Evolutionary conservation across 2,797 vertebrate genomes (phyloP).

Genomic region (Amniataba percoides): DNA sequence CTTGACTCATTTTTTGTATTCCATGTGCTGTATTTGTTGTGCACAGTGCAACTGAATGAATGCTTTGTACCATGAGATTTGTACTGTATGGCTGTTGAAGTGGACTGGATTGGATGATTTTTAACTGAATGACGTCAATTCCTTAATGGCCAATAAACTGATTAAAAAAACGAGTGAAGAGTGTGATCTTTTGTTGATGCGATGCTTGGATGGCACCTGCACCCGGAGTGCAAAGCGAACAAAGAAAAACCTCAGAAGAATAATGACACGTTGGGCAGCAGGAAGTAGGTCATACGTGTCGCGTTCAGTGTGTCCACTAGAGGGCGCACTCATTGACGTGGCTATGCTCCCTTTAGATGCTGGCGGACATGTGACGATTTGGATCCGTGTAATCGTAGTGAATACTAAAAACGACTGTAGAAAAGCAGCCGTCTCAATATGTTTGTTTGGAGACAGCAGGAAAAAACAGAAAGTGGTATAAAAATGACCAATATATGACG

Average conservation of each 20-base stretch:
- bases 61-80: constrained; percentile 73
- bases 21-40: constrained; percentile 63
- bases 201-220: not conserved
- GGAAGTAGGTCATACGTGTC: constrained; percentile 14
- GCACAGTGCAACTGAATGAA: constrained; percentile 60
- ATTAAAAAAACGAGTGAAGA: not conserved
- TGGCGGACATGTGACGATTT: not conserved
- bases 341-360: not conserved
- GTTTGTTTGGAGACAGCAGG: not conserved
- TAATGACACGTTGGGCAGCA: not conserved
- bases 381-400: accelerated
- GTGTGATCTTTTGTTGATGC: not conserved
- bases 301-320: constrained; percentile 8
- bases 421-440: too few relatives aligned
- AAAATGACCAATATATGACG: not conserved
- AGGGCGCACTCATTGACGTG: not conserved
- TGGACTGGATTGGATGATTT: constrained; percentile 48
- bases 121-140: constrained; percentile 37
- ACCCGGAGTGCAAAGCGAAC: not conserved
- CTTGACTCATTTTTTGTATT: constrained; percentile 58
- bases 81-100: constrained; percentile 63
- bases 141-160: constrained; percentile 71
- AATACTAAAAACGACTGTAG: not conserved
- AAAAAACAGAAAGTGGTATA: not conserved
- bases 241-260: not conserved